phyloP scores from a whole-genome alignment of 2,888 invertebrate genomes.

The Leistus spinibarbis region DNA sequence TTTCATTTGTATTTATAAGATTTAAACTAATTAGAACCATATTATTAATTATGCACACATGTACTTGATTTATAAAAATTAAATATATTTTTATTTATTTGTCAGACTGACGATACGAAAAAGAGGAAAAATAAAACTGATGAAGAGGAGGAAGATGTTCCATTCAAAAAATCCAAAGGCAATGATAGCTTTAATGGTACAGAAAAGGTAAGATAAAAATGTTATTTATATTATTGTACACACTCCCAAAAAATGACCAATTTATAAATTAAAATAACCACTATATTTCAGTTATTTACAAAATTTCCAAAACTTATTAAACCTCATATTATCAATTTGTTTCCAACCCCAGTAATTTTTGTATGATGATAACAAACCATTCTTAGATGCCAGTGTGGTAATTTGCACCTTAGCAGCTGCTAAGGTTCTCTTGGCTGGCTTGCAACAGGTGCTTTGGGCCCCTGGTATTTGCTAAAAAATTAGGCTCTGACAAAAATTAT shows the following conservation, averaged over 20 bases:
- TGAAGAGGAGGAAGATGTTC: constrained; percentile 50
- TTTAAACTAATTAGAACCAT: too few relatives aligned
- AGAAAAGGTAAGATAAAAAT: constrained; percentile 49
- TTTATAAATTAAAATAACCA: not conserved
- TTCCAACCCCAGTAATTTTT: not conserved
- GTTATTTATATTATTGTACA: not conserved
- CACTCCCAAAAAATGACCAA: not conserved
- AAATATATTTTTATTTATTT: not conserved
- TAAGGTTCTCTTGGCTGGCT: not conserved
- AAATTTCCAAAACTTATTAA: not conserved
- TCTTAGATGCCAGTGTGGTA: not conserved
- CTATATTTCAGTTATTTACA: not conserved
- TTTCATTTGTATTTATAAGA: too few relatives aligned
- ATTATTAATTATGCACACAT: not conserved
- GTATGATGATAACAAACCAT: not conserved
- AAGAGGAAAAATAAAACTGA: constrained; percentile 56
- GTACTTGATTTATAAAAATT: not conserved
- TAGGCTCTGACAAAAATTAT: not conserved
- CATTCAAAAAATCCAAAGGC: constrained; percentile 69
- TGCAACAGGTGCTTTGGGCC: not conserved
- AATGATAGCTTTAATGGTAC: constrained; percentile 52
- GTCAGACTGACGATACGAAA: constrained; percentile 40
- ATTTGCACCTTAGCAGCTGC: not conserved
- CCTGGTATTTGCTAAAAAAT: not conserved
- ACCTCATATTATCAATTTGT: not conserved